Conservation (phyloP, 1,140 invertebrate genomes). For the Polyergus mexicanus region DNA sequence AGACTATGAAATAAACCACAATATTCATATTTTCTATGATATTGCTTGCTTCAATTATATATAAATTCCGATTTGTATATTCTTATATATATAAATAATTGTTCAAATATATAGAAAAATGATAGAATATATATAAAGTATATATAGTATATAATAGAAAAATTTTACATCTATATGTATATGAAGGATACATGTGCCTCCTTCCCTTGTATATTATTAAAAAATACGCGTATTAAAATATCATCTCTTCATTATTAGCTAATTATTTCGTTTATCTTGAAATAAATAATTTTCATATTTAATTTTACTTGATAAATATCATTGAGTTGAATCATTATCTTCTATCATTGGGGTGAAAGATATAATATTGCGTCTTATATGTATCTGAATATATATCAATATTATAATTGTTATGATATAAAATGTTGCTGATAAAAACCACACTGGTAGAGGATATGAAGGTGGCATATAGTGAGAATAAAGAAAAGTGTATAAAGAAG, state of each 20-base stretch:
- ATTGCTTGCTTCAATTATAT: not conserved
- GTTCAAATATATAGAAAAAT: not conserved
- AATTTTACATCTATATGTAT: no score
- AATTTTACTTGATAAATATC: constrained; percentile 5
- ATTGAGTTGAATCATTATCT: not conserved
- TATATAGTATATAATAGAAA: not conserved
- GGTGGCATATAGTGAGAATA: constrained; percentile 85
- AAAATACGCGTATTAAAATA: not conserved
- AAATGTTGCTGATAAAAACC: constrained; percentile 79
- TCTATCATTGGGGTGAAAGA: constrained; percentile 24
- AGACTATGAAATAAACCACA: not conserved
- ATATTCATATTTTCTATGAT: not conserved
- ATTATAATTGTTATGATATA: constrained; percentile 73
- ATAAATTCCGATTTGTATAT: constrained; percentile 18
- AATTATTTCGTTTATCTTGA: not conserved
- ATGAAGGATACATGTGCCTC: not conserved
- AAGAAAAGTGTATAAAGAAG: constrained; percentile 88
- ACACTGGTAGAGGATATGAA: constrained; percentile 81
- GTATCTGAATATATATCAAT: constrained; percentile 69
- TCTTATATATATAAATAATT: not conserved
- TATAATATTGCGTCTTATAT: constrained; percentile 47
- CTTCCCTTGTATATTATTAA: not conserved
- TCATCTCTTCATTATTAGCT: not conserved
- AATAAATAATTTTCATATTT: not conserved
- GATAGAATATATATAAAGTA: not conserved